These are phyloP conservation scores for Drosophila repletoides DNA, from an alignment of 1,140 invertebrate species.

Conservation along the genomic window DNA sequence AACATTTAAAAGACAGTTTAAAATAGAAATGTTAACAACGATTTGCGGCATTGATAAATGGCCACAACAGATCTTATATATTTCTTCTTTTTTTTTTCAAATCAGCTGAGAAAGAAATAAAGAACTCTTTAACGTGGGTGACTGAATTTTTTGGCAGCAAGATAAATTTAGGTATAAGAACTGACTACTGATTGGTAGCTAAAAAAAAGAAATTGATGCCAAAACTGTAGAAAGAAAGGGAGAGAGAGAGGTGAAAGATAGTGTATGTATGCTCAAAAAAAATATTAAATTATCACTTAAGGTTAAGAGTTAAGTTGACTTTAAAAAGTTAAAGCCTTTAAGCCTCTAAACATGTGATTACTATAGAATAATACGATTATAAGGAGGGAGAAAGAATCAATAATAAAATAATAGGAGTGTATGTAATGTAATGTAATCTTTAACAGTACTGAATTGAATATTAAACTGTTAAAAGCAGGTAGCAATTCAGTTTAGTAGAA, in stretches of 20 bases:
- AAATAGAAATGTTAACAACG: conserved; percentile 64
- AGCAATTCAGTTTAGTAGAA: too few species aligned
- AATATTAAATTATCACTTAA: too few species aligned
- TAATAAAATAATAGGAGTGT: too few species aligned
- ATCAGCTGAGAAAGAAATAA: not conserved
- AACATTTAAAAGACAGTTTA: conserved; percentile 68
- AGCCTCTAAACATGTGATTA: too few species aligned
- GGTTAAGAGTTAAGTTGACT: too few species aligned
- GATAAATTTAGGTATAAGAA: not conserved
- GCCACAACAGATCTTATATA: not conserved
- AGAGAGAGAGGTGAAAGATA: not conserved
- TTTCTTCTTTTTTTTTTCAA: not conserved
- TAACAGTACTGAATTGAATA: too few species aligned
- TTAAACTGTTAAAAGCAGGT: too few species aligned
- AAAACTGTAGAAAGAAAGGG: too few species aligned
- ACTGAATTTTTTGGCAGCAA: not conserved
- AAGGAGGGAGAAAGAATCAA: too few species aligned
- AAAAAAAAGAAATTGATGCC: not conserved
- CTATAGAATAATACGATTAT: too few species aligned
- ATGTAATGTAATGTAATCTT: too few species aligned
- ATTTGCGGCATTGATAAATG: conserved; percentile 53
- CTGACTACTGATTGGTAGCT: conserved; percentile 18
- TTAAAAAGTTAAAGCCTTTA: too few species aligned
- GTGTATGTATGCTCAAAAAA: not conserved
- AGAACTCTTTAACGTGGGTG: conserved; percentile 13